A percentile compares a stretch with the other conserved stretches of the same genome.
These are phyloP conservation scores for Romanomermis culicivorax DNA, from an alignment of 2,888 invertebrate species.

Conservation along the genomic window DNA sequence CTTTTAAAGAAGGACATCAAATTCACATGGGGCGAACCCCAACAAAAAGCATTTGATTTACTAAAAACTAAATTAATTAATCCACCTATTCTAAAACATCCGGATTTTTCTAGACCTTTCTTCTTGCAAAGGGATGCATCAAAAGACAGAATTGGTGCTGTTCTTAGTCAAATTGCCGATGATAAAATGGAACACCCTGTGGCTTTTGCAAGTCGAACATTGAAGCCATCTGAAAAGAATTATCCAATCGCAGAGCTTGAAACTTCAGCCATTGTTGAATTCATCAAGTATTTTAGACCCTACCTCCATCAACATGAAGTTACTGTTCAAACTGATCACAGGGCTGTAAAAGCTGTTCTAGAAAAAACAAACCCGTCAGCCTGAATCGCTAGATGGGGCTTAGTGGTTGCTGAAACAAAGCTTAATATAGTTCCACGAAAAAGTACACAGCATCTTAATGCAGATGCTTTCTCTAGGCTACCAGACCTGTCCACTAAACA, in stretches of 20 bases:
- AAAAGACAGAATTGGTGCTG: constrained; percentile 17
- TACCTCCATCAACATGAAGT: constrained; percentile 9
- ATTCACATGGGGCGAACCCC: constrained; percentile 12
- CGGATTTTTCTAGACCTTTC: constrained; percentile 15
- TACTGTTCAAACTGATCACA: constrained; percentile 11
- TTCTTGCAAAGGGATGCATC: constrained; percentile 19
- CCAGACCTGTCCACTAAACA: too few species aligned
- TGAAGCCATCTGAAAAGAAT: constrained; percentile 23
- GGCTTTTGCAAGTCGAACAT: constrained; percentile 16
- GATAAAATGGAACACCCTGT: constrained; percentile 12
- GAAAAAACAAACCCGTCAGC: constrained; percentile 29
- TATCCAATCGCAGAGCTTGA: constrained; percentile 18
- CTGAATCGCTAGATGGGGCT: constrained; percentile 32
- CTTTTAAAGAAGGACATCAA: constrained; percentile 14
- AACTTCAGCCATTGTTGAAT: constrained; percentile 15
- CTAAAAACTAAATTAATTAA: constrained; percentile 10
- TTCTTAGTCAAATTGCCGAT: constrained; percentile 14
- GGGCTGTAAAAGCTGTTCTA: constrained; percentile 10
- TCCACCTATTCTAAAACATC: constrained; percentile 14
- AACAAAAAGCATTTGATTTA: constrained; percentile 11
- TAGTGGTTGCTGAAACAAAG: constrained; percentile 27
- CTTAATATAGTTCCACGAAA: constrained; percentile 29
- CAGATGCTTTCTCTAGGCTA: constrained; percentile 29
- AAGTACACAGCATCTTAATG: constrained; percentile 29
- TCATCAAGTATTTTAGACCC: constrained; percentile 10